A percentile compares a stretch with the other conserved stretches of the same genome.
Conservation (phyloP, 2,888 invertebrate species). For the Cosmia trapezina region DNA sequence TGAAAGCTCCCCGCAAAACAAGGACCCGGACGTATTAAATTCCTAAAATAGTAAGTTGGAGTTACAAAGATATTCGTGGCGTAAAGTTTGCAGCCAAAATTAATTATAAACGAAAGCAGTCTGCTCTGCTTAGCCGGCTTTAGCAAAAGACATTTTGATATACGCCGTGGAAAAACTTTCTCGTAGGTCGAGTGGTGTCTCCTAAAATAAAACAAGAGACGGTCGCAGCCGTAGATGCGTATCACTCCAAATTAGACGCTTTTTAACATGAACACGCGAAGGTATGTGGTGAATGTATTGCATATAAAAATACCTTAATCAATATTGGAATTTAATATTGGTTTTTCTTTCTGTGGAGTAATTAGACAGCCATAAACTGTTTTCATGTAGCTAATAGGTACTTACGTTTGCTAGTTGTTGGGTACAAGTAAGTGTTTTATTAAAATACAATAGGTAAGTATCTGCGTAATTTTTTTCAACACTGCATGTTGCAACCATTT, state of each 20-base stretch:
- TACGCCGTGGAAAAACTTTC: constrained; percentile 71
- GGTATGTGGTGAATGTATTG: constrained; percentile 27
- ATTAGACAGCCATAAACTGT: background rate
- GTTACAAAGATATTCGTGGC: constrained; percentile 69
- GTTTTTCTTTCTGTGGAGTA: background rate
- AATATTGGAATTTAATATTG: constrained; percentile 6
- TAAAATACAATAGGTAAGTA: background rate
- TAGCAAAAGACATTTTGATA: constrained; percentile 75
- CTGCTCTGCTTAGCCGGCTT: constrained; percentile 68
- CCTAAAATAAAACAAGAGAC: constrained; percentile 65
- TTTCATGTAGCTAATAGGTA: too few species aligned
- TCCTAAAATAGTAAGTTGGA: constrained; percentile 68
- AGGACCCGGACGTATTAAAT: constrained; percentile 68
- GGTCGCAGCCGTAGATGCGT: constrained; percentile 49
- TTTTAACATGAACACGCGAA: constrained; percentile 29
- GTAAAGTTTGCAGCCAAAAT: constrained; percentile 71
- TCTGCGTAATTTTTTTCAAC: background rate
- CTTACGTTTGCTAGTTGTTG: background rate
- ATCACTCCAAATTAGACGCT: constrained; percentile 44
- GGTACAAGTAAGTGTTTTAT: too few species aligned
- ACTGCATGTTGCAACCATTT: too few species aligned
- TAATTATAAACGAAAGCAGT: constrained; percentile 72
- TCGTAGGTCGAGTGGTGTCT: constrained; percentile 61
- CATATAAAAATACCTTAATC: constrained; percentile 13
- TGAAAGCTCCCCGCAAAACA: constrained; percentile 59